Evolutionary conservation across 2,113 vertebrate species (phyloP).

Genomic region (Misgurnus anguillicaudatus): DNA sequence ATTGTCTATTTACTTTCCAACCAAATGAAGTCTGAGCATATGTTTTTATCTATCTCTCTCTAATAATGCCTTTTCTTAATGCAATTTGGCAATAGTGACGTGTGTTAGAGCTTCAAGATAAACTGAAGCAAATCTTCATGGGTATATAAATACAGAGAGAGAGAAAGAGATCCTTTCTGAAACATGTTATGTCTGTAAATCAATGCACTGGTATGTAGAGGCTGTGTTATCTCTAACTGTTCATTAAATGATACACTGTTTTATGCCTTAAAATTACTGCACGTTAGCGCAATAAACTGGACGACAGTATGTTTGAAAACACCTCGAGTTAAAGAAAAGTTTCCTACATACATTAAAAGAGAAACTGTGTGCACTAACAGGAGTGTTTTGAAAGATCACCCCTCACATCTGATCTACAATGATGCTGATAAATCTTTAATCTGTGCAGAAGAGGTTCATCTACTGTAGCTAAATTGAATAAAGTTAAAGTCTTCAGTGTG

Average conservation of each 20-base stretch:
- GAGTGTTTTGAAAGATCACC: neutral
- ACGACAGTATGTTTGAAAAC: neutral
- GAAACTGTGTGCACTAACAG: neutral
- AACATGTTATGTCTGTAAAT: constrained; percentile 7
- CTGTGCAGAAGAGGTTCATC: neutral
- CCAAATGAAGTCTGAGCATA: neutral
- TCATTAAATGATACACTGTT: neutral
- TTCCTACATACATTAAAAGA: neutral
- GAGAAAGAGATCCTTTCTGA: constrained; percentile 8
- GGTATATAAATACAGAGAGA: neutral
- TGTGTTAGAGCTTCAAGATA: neutral
- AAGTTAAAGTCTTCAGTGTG: constrained; percentile 5
- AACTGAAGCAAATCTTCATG: neutral
- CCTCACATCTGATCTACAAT: neutral
- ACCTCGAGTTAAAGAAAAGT: neutral
- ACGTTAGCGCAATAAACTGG: neutral
- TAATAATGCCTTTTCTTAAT: constrained; percentile 66
- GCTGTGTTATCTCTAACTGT: neutral
- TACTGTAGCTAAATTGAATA: neutral
- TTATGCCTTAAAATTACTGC: constrained; percentile 25
- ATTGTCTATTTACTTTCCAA: constrained; percentile 6
- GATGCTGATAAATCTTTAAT: neutral
- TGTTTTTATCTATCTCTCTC: constrained; percentile 1
- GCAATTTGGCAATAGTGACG: constrained; percentile 23
- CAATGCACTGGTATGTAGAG: neutral